Conservation (phyloP, 2,888 invertebrate species). For the Eugnorisma glareosa region DNA sequence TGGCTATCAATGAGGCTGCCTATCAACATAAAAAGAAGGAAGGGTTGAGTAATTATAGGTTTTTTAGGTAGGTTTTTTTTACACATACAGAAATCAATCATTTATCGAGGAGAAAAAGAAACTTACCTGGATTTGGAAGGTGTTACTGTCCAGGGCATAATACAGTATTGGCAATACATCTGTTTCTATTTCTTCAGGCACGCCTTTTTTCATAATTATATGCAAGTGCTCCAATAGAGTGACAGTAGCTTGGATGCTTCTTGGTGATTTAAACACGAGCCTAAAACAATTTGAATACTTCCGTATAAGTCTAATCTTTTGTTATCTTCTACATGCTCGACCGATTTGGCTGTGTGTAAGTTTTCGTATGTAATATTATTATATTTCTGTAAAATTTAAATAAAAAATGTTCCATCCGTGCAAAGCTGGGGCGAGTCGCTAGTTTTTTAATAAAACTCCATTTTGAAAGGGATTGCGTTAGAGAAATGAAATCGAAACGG, state of each 20-base stretch:
- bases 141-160: slow-evolving; percentile 96
- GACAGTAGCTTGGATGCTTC: slow-evolving; percentile 96
- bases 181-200: slow-evolving; percentile 93
- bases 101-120: neutral
- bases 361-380: neutral
- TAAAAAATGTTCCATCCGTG: neutral
- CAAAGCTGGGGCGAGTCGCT: neutral
- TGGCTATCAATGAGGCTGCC: slow-evolving; percentile 97
- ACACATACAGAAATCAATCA: neutral
- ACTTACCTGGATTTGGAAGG: slow-evolving; percentile 96
- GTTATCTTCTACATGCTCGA: neutral
- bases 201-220: slow-evolving; percentile 96
- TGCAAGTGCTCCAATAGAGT: slow-evolving; percentile 97
- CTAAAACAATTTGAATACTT: slow-evolving; percentile 82
- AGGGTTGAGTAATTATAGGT: neutral
- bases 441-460: neutral
- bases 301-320: neutral
- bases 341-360: neutral
- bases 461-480: neutral
- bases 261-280: slow-evolving; percentile 94
- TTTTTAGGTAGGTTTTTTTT: neutral
- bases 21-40: slow-evolving; percentile 77
- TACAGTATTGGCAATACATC: slow-evolving; percentile 97
- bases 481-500: slow-evolving; percentile 19
- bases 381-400: neutral